Conservation (phyloP, 2,888 invertebrate species). For the Lithophane semibrunnea region DNA sequence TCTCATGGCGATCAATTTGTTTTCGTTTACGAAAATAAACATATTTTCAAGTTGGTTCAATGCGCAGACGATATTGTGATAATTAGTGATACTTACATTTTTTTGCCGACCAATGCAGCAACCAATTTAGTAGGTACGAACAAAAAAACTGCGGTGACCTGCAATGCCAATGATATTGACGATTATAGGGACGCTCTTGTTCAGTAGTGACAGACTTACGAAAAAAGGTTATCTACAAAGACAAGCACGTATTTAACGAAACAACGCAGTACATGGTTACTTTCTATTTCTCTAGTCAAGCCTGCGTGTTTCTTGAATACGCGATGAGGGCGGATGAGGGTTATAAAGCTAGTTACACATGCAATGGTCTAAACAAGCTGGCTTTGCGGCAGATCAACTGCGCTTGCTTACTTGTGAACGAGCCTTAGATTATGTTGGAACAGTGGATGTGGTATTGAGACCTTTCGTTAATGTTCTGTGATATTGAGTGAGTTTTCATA, state of each 20-base stretch:
- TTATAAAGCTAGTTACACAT: constrained; percentile 75
- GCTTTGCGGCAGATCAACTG: constrained; percentile 76
- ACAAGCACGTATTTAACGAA: constrained; percentile 38
- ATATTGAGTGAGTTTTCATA: neutral
- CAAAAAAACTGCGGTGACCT: neutral
- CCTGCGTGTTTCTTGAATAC: constrained; percentile 66
- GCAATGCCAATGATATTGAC: neutral
- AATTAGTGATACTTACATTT: no score
- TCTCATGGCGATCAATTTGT: no score
- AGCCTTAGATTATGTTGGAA: constrained; percentile 8
- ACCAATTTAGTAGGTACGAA: neutral
- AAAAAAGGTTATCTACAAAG: constrained; percentile 2
- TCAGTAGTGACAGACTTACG: neutral
- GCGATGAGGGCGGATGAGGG: constrained; percentile 62
- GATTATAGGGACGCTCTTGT: neutral
- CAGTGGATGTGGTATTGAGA: constrained; percentile 54
- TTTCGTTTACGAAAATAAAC: no score
- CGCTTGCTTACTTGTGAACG: constrained; percentile 57
- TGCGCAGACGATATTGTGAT: no score
- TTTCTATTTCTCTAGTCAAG: constrained; percentile 47
- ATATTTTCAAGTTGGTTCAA: no score
- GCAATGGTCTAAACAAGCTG: constrained; percentile 74
- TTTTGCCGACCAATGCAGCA: neutral
- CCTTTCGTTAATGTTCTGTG: constrained; percentile 12
- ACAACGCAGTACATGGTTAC: constrained; percentile 35